A percentile compares a stretch with the other conserved stretches of the same genome.
Conservation (phyloP, 2,888 invertebrate species). For the Drosophila atroscutellata region DNA sequence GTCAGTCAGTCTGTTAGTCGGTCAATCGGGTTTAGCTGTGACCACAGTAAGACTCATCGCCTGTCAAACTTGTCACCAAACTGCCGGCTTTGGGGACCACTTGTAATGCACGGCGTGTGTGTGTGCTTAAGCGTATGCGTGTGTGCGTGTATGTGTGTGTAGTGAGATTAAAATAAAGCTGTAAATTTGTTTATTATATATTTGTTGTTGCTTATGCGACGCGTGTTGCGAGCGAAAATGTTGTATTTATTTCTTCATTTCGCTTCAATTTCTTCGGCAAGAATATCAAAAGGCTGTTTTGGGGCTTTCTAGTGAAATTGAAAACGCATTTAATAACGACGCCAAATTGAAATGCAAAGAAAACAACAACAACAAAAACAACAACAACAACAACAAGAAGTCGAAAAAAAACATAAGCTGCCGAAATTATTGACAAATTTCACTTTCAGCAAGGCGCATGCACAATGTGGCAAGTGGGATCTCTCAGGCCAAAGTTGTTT, state of each 20-base stretch:
- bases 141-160: conserved; percentile 5
- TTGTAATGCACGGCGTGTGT: conserved; percentile 47
- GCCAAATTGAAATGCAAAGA: conserved; percentile 48
- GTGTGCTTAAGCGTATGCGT: not conserved
- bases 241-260: conserved; percentile 63
- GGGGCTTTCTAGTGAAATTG: conserved; percentile 78
- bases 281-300: conserved; percentile 65
- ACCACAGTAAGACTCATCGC: conserved; percentile 22
- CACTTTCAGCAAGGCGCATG: conserved; percentile 59
- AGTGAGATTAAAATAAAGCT: conserved; percentile 2
- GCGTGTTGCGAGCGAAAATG: conserved; percentile 43
- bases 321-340: conserved; percentile 73
- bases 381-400: too few relatives aligned
- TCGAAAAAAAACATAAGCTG: not conserved
- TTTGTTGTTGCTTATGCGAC: conserved; percentile 34
- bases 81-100: conserved; percentile 37
- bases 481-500: conserved; percentile 19
- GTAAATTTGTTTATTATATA: conserved; percentile 22
- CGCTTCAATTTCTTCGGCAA: conserved; percentile 63
- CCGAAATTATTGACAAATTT: conserved; percentile 58
- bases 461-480: conserved; percentile 40
- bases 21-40: conserved; percentile 27
- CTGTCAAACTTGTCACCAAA: conserved; percentile 39
- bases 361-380: conserved; percentile 5
- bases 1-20: conserved; percentile 12